Conservation (phyloP, 2,113 vertebrate genomes). For the Perognathus longimembris region DNA sequence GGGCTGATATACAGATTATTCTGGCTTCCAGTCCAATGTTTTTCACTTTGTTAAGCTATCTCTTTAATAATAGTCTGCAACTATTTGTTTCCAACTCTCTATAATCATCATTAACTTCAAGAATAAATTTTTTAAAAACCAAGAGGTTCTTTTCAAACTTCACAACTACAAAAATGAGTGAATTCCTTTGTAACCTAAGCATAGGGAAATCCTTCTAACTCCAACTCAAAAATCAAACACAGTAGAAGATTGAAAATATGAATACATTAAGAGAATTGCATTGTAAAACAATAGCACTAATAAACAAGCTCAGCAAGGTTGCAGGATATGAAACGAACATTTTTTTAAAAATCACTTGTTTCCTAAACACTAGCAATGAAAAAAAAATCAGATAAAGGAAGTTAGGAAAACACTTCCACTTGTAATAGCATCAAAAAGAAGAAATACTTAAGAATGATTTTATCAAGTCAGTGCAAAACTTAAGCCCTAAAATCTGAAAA, state of each 20-base stretch:
- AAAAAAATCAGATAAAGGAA: not conserved
- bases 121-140: not conserved
- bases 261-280: not conserved
- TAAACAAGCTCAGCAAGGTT: not conserved
- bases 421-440: slow-evolving; percentile 6
- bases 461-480: not conserved
- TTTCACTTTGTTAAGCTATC: not conserved
- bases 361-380: not conserved
- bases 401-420: not conserved
- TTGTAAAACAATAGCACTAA: not conserved
- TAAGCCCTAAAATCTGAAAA: not conserved
- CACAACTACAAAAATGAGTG: not conserved
- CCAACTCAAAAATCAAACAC: not conserved
- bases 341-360: not conserved
- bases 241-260: not conserved
- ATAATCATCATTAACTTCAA: slow-evolving; percentile 13
- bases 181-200: not conserved
- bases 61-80: not conserved
- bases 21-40: slow-evolving; percentile 30
- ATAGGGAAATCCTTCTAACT: not conserved
- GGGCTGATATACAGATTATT: not conserved
- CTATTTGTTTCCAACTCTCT: not conserved
- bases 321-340: not conserved
- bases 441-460: not conserved
- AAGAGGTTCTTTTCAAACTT: not conserved